Conservation (phyloP, 2,113 vertebrate species). For the Tupaia chinensis region DNA sequence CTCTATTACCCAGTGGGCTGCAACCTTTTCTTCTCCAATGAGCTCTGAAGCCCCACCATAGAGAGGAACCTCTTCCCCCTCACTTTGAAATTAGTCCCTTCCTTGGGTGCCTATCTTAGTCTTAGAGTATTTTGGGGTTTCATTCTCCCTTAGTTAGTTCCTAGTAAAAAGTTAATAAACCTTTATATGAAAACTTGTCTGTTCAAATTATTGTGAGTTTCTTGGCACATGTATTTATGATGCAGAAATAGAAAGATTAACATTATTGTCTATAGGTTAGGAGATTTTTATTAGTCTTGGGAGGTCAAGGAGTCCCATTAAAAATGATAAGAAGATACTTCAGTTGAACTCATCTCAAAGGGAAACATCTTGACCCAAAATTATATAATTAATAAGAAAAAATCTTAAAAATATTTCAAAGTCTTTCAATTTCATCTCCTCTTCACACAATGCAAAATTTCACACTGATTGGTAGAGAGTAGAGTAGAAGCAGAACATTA, state of each 20-base stretch:
- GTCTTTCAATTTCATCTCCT: slow-evolving; percentile 3
- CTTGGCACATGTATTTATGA: no score
- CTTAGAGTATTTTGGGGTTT: not conserved
- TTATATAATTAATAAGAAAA: slow-evolving; percentile 24
- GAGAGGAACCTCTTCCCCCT: not conserved
- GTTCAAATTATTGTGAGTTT: not conserved
- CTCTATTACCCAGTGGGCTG: not conserved
- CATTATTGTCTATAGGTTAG: not conserved
- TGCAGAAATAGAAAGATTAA: not conserved
- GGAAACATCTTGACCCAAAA: not conserved
- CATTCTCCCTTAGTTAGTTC: slow-evolving; percentile 4
- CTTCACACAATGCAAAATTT: slow-evolving; percentile 23
- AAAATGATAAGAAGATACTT: slow-evolving; percentile 16
- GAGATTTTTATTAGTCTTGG: slow-evolving; percentile 5
- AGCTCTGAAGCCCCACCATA: not conserved
- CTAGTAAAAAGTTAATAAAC: slow-evolving; percentile 3
- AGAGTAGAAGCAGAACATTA: not conserved
- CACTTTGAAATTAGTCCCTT: not conserved
- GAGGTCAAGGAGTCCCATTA: not conserved
- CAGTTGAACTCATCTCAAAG: not conserved
- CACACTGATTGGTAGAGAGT: not conserved
- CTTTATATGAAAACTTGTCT: not conserved
- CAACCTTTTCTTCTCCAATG: not conserved
- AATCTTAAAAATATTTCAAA: slow-evolving; percentile 37
- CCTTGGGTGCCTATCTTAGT: not conserved